Percentiles rank a stretch among this genome's conserved stretches.
phyloP scores from a whole-genome alignment of 92 coral and sea anemone species.

The Bergia sp. region DNA sequence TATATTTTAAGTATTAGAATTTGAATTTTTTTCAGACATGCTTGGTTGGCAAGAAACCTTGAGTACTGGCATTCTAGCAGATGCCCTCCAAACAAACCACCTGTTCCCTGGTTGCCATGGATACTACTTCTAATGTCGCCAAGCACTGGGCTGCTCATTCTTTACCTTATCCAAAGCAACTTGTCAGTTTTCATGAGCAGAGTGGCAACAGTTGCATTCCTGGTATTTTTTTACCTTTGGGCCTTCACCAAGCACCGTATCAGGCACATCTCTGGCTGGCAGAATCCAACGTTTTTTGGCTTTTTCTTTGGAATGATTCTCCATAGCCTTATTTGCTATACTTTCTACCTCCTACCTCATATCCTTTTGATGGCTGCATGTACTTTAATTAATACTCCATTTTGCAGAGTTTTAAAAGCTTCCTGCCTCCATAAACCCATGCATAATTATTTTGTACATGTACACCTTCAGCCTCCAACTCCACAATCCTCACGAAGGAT shows the following conservation, averaged over 20 bases:
- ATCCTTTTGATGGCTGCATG: slow-evolving; percentile 66
- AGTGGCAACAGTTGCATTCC: slow-evolving; percentile 31
- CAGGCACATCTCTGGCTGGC: slow-evolving; percentile 80
- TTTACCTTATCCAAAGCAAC: slow-evolving; percentile 53
- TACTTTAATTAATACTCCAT: background rate
- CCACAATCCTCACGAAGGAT: no score
- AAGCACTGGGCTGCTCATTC: slow-evolving; percentile 49
- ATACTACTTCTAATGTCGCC: slow-evolving; percentile 69
- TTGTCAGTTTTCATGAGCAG: slow-evolving; percentile 55
- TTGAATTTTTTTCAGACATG: slow-evolving; percentile 53
- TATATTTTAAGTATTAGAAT: background rate
- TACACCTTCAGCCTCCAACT: no score
- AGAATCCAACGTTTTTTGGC: slow-evolving; percentile 86
- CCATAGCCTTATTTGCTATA: slow-evolving; percentile 78
- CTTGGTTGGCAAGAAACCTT: slow-evolving; percentile 73
- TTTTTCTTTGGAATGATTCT: slow-evolving; percentile 86
- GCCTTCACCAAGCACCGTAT: slow-evolving; percentile 75
- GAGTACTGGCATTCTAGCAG: slow-evolving; percentile 79
- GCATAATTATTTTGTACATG: no score
- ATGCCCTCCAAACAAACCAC: slow-evolving; percentile 65
- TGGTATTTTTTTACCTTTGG: slow-evolving; percentile 59
- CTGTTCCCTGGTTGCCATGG: slow-evolving; percentile 83
- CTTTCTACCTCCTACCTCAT: slow-evolving; percentile 74
- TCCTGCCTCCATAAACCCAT: no score
- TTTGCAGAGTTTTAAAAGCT: no score